A percentile compares a stretch with the other conserved stretches of the same genome.
Evolutionary conservation across 2,797 vertebrate species (phyloP).

Genomic region (Centropyge bicolor): DNA sequence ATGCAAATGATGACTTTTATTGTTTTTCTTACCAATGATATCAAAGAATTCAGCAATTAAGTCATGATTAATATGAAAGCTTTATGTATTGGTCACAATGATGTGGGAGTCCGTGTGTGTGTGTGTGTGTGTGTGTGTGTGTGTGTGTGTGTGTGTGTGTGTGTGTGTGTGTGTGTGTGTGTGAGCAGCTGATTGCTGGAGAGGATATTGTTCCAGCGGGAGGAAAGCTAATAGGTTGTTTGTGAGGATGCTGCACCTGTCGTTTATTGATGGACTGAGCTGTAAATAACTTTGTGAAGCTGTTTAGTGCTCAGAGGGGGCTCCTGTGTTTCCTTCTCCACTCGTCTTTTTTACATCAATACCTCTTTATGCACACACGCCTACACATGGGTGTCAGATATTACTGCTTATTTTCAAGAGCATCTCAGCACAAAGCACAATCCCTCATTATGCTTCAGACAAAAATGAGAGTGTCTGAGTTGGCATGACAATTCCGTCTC

Average conservation of each 20-base stretch:
- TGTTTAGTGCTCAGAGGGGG: slow-evolving; percentile 51
- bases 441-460: neutral
- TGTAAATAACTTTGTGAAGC: slow-evolving; percentile 79
- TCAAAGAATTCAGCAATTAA: neutral
- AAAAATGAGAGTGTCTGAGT: slow-evolving; percentile 9
- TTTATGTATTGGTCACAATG: slow-evolving; percentile 1
- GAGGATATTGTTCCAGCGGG: slow-evolving; percentile 76
- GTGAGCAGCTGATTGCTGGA: slow-evolving; percentile 35
- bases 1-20: neutral
- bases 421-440: neutral
- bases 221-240: slow-evolving; percentile 81
- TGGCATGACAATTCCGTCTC: neutral
- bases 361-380: slow-evolving; percentile 20
- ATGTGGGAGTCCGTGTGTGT: neutral
- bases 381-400: slow-evolving; percentile 18
- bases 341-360: slow-evolving; percentile 14
- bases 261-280: slow-evolving; percentile 78
- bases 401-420: neutral
- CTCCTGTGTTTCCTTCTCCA: slow-evolving; percentile 34
- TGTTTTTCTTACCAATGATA: no score
- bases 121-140: slow-evolving; percentile 19
- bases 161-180: neutral
- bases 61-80: neutral
- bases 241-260: slow-evolving; percentile 81
- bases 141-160: slow-evolving; percentile 15